phyloP scores from a whole-genome alignment of 2,888 invertebrate species.

The Ichneumoninae sp. region DNA sequence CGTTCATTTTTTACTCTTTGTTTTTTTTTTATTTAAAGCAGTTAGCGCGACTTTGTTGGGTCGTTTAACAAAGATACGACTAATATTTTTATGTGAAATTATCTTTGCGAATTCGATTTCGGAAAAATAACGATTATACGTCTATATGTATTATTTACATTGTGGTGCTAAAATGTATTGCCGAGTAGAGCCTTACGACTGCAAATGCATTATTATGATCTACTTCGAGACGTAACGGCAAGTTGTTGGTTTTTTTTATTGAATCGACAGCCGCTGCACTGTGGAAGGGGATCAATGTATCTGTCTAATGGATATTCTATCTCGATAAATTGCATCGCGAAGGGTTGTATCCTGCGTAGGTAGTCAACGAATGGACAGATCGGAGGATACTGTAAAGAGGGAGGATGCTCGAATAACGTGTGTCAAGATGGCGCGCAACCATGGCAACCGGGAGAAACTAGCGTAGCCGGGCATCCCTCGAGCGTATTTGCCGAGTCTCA shows the following conservation, averaged over 20 bases:
- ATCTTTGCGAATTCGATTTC: background rate
- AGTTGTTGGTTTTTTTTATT: slow-evolving; percentile 2
- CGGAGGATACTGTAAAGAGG: slow-evolving; percentile 33
- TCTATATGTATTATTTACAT: background rate
- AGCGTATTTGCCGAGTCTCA: slow-evolving; percentile 41
- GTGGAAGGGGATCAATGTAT: background rate
- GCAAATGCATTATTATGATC: background rate
- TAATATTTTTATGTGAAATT: background rate
- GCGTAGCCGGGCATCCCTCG: slow-evolving; percentile 43
- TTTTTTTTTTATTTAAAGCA: background rate
- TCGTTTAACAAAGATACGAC: background rate
- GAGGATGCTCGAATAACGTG: slow-evolving; percentile 68
- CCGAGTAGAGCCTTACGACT: background rate
- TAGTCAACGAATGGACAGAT: slow-evolving; percentile 17
- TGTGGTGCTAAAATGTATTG: background rate
- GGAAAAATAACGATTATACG: background rate
- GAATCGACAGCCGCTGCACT: background rate
- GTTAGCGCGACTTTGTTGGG: background rate
- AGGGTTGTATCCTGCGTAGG: slow-evolving; percentile 14
- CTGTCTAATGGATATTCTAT: background rate
- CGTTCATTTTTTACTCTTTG: background rate
- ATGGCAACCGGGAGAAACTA: slow-evolving; percentile 77
- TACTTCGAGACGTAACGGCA: background rate
- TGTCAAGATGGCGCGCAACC: slow-evolving; percentile 83
- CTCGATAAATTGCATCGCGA: background rate